Evolutionary conservation across 2,888 invertebrate species (phyloP).

Genomic region (Aproaerema taeniolella): DNA sequence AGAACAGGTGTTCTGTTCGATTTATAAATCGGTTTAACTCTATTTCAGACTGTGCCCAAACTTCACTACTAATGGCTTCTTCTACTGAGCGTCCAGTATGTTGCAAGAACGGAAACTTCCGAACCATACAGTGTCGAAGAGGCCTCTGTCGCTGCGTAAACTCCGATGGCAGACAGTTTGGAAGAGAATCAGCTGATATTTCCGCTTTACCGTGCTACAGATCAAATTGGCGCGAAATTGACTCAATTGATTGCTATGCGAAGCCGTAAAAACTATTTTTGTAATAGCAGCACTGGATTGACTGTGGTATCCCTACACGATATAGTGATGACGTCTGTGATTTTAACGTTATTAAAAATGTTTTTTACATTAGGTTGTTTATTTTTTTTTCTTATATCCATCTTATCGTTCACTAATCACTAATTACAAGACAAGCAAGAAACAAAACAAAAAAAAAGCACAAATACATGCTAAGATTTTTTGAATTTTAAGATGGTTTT

Average conservation of each 20-base stretch:
- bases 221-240: slow-evolving; percentile 37
- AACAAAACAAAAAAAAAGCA: too few species aligned
- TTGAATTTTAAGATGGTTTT: too few species aligned
- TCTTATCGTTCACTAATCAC: too few species aligned
- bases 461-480: too few species aligned
- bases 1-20: too few species aligned
- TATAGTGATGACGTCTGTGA: too few species aligned
- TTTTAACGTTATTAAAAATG: background rate
- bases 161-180: slow-evolving; percentile 73
- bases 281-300: background rate
- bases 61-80: slow-evolving; percentile 56
- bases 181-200: slow-evolving; percentile 46
- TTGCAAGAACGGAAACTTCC: slow-evolving; percentile 80
- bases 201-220: slow-evolving; percentile 29
- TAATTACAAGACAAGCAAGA: too few species aligned
- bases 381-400: background rate
- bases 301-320: background rate
- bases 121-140: slow-evolving; percentile 77
- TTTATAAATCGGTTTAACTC: too few species aligned
- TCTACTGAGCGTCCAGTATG: slow-evolving; percentile 74
- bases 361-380: background rate
- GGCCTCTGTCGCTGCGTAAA: slow-evolving; percentile 81
- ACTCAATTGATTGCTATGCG: slow-evolving; percentile 1
- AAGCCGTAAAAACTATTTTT: background rate
- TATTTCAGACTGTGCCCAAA: slow-evolving; percentile 83